These are phyloP conservation scores for Rhinophrynus dorsalis DNA, from an alignment of 2,797 vertebrate species.

Conservation along the genomic window DNA sequence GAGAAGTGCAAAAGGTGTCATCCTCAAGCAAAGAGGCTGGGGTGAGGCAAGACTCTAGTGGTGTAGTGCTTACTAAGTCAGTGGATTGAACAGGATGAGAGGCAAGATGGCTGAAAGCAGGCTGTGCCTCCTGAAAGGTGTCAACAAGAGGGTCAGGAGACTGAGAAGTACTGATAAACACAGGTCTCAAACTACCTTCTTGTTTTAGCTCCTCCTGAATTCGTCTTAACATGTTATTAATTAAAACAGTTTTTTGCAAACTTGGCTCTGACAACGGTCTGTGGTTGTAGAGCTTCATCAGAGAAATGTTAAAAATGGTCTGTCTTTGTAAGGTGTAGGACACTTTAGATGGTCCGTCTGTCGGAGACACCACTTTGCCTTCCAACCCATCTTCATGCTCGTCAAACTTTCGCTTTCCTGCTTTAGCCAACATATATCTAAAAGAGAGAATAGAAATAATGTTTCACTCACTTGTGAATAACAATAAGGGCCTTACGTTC, in stretches of 20 bases:
- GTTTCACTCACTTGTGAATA: no score
- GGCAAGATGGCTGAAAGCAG: constrained; percentile 75
- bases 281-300: constrained; percentile 97
- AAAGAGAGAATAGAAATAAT: constrained; percentile 50
- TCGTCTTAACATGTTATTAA: constrained; percentile 97
- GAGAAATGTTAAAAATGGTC: constrained; percentile 99
- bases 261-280: constrained; percentile 88
- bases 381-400: constrained; percentile 99
- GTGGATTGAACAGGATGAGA: constrained; percentile 65
- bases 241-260: constrained; percentile 92
- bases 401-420: constrained; percentile 97
- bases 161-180: constrained; percentile 78
- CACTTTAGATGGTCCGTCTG: constrained; percentile 90
- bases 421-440: constrained; percentile 99
- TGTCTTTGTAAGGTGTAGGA: constrained; percentile 97
- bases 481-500: no score
- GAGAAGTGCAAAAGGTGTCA: constrained; percentile 81
- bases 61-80: constrained; percentile 68
- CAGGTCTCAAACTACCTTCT: constrained; percentile 86
- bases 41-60: constrained; percentile 90
- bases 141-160: constrained; percentile 80
- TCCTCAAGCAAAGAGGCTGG: constrained; percentile 92
- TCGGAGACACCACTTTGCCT: constrained; percentile 91
- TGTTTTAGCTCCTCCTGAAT: constrained; percentile 96
- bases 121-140: constrained; percentile 83